These are phyloP conservation scores for Acrocephalus scirpaceus DNA, from an alignment of 2,797 vertebrate species.

Conservation along the genomic window DNA sequence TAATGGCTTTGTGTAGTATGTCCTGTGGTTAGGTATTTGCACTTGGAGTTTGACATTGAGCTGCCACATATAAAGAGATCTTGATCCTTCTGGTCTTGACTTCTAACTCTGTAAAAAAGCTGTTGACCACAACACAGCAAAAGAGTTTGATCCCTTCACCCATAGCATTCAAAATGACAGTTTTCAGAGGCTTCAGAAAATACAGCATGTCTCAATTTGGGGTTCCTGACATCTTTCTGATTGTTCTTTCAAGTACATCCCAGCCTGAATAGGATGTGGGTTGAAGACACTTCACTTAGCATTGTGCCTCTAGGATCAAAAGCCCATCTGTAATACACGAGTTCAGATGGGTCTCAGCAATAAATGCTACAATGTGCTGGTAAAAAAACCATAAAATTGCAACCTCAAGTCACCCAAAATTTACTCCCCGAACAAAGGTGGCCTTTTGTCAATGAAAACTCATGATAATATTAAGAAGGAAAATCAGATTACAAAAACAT, in stretches of 20 bases:
- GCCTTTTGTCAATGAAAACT: not conserved
- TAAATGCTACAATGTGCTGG: not conserved
- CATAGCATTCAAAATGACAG: not conserved
- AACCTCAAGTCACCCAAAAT: not conserved
- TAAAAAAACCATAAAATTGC: not conserved
- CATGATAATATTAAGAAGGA: not conserved
- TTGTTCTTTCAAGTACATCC: not conserved
- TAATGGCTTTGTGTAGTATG: not conserved
- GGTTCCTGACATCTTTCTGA: not conserved
- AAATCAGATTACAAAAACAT: not conserved
- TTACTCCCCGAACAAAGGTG: accelerated
- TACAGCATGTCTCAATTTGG: not conserved
- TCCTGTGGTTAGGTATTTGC: not conserved
- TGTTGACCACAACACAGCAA: not conserved
- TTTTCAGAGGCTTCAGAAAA: not conserved
- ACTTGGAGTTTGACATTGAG: not conserved
- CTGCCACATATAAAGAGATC: not conserved
- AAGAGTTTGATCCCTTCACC: not conserved
- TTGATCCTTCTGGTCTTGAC: not conserved
- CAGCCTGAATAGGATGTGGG: not conserved
- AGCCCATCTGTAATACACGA: accelerated
- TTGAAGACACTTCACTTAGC: not conserved
- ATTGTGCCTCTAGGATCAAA: not conserved
- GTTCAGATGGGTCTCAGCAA: not conserved
- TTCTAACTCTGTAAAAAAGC: not conserved